Evolutionary conservation across 2,888 invertebrate species (phyloP).

Genomic region (Diachrysia chrysitis): DNA sequence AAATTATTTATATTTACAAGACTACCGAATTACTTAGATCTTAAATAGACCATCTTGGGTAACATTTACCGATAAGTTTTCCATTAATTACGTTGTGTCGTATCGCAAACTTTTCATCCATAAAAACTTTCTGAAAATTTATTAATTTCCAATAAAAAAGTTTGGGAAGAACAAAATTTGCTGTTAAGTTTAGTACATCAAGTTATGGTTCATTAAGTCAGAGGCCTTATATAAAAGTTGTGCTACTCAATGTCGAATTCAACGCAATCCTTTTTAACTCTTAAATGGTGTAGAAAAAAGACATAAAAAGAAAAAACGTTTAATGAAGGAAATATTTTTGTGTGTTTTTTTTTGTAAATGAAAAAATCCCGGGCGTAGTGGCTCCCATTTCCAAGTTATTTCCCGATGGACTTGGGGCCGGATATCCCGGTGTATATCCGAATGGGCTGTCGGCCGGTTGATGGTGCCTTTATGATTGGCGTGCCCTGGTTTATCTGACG

Average conservation of each 20-base stretch:
- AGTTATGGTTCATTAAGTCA: background rate
- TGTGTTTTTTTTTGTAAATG: conserved; percentile 28
- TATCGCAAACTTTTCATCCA: background rate
- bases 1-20: background rate
- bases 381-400: conserved; percentile 46
- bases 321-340: conserved; percentile 28
- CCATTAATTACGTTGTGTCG: background rate
- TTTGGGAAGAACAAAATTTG: background rate
- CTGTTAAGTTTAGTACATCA: background rate
- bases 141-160: background rate
- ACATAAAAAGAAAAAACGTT: conserved; percentile 27
- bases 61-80: background rate
- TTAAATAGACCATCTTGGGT: background rate
- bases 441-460: conserved; percentile 24
- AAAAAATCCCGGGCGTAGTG: conserved; percentile 16
- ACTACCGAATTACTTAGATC: background rate
- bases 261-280: conserved; percentile 20
- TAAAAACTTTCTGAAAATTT: background rate
- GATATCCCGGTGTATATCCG: conserved; percentile 47
- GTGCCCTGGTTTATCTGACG: conserved; percentile 23
- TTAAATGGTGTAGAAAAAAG: conserved; percentile 18
- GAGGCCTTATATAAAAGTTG: background rate
- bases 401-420: conserved; percentile 43
- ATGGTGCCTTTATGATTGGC: conserved; percentile 45
- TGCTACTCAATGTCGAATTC: background rate